Evolutionary conservation across 2,888 invertebrate species (phyloP).

Genomic region (Troides helena): DNA sequence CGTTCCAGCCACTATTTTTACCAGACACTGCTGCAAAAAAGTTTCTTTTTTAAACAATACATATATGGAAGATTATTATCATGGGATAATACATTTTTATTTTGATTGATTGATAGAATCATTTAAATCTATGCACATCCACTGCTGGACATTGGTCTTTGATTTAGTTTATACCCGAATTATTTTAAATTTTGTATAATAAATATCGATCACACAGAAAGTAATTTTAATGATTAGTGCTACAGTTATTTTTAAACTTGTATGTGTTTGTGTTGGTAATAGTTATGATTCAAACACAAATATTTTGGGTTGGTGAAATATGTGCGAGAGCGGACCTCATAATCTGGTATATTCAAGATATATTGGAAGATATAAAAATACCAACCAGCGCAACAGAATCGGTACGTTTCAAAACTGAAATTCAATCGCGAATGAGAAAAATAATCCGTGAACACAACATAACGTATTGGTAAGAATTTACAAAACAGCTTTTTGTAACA

Average conservation of each 20-base stretch:
- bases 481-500: background rate
- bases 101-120: background rate
- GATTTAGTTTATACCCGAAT: background rate
- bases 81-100: background rate
- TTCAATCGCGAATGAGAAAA: constrained; percentile 48
- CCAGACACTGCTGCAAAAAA: too few relatives aligned
- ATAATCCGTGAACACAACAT: constrained; percentile 52
- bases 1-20: too few relatives aligned
- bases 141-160: too few relatives aligned
- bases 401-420: constrained; percentile 37
- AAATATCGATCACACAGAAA: background rate
- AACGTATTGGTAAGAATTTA: constrained; percentile 49
- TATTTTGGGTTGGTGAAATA: constrained; percentile 62
- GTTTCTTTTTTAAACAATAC: too few relatives aligned
- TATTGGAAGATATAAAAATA: constrained; percentile 48
- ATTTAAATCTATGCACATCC: too few relatives aligned
- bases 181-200: background rate
- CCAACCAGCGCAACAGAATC: constrained; percentile 40
- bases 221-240: too few relatives aligned
- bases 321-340: constrained; percentile 56
- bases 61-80: background rate
- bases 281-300: constrained; percentile 60
- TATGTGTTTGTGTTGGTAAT: constrained; percentile 10
- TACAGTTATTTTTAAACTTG: background rate
- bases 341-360: constrained; percentile 55